Base-by-base conservation (phyloP, 2,113 vertebrate genomes). In the Apteryx mantelli region DNA sequence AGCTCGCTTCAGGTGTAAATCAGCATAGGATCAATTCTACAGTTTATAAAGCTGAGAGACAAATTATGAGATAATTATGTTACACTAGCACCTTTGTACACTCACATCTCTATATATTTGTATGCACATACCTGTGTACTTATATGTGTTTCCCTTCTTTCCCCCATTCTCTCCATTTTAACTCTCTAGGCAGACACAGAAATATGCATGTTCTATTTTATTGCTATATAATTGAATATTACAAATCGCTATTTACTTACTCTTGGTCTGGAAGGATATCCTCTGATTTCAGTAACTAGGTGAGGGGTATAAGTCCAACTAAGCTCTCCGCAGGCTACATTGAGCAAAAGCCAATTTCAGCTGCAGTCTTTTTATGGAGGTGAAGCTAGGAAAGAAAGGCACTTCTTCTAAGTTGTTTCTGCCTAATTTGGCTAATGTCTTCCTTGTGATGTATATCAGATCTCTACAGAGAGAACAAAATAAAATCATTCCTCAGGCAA, bases 401-500 rank as follows among this genome's bases (percentile, higher is more conserved):
- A 48, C 5, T 40, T 81, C 36, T 46, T 92, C 44, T 70, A 18
- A 83, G 6, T 42, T 78, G 17, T 83, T 95, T 93, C 25, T 80
- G 42, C 2, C 4, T 91, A 87, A 89, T 89, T 85, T 93, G 34
- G 13, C 38, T 86, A 50, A 69, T 94, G 22, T 65, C 58, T 87
- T 91, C 42, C 17, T 91, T 46, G n/a, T 58, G 21, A n/a, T 91
- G 13, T 69, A 30, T 76, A 88, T 79, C 28, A 82, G 30, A 82
- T 73, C n/a, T 53, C 5, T 36, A 34, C 7, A 8, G 48, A 81
- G 60, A 82, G 26, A 94, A 6, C 7, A 71, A 94, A 95, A 95
- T 76, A 86, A 76, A 80, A 78, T 82, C 2, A 84, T 96, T 96
- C 77, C 80, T 96, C n/a, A 77, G 60, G 91, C 82, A 93, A 53